These are phyloP conservation scores for Cynopterus brachyotis DNA, from an alignment of 2,113 vertebrate species.

Conservation along the genomic window DNA sequence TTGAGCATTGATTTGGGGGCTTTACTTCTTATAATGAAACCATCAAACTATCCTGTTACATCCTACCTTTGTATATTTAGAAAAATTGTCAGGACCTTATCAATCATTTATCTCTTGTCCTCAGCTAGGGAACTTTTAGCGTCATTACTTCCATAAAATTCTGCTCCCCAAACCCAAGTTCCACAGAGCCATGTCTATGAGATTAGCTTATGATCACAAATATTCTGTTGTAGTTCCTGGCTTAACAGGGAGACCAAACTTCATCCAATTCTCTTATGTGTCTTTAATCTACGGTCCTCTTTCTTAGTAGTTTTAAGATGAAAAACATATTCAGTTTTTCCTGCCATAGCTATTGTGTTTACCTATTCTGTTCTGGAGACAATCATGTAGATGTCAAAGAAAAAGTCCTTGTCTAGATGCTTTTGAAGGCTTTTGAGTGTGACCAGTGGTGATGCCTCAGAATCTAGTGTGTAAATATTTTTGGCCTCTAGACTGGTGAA, in stretches of 20 bases:
- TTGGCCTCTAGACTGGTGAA: not conserved
- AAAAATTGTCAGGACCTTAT: slow-evolving; percentile 90
- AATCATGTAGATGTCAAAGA: slow-evolving; percentile 95
- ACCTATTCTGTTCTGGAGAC: slow-evolving; percentile 92
- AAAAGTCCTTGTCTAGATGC: slow-evolving; percentile 86
- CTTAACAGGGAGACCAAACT: slow-evolving; percentile 92
- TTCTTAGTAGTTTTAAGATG: slow-evolving; percentile 90
- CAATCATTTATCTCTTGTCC: slow-evolving; percentile 92
- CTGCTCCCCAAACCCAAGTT: slow-evolving; percentile 92
- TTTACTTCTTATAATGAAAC: slow-evolving; percentile 88
- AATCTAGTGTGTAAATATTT: slow-evolving; percentile 85
- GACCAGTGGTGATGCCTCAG: slow-evolving; percentile 91
- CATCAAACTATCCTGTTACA: slow-evolving; percentile 94
- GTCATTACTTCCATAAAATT: slow-evolving; percentile 95
- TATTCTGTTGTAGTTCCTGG: slow-evolving; percentile 89
- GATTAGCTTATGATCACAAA: slow-evolving; percentile 90
- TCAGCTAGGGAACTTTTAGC: slow-evolving; percentile 91
- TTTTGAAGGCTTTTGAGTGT: slow-evolving; percentile 88
- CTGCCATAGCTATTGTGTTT: slow-evolving; percentile 91
- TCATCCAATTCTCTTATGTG: slow-evolving; percentile 91
- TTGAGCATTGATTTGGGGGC: slow-evolving; percentile 91
- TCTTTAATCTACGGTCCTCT: slow-evolving; percentile 90
- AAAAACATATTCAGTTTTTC: slow-evolving; percentile 93
- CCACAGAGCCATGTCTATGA: slow-evolving; percentile 91
- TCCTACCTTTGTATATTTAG: slow-evolving; percentile 92